Conservation (phyloP, 2,888 invertebrate genomes). For the Apamea anceps region DNA sequence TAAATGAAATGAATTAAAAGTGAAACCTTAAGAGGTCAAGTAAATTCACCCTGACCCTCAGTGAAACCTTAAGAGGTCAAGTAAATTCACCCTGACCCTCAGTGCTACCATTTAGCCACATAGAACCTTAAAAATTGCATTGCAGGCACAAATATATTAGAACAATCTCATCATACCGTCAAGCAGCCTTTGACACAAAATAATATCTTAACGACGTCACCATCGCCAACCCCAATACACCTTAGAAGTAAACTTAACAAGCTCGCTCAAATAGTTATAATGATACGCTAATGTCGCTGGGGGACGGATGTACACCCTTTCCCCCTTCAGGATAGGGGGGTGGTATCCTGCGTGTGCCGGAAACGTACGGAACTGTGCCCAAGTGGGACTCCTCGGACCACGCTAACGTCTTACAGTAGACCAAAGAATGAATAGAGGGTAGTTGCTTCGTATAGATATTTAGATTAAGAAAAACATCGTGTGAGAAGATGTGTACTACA, state of each 20-base stretch:
- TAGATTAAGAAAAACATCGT: neutral
- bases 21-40: too few species aligned
- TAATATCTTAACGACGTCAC: neutral
- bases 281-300: slow-evolving; percentile 57
- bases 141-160: too few species aligned
- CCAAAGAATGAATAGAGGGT: slow-evolving; percentile 34
- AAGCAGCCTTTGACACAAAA: slow-evolving; percentile 1
- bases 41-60: neutral
- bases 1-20: too few species aligned
- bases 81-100: neutral
- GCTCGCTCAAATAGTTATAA: slow-evolving; percentile 60
- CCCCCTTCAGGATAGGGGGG: slow-evolving; percentile 49
- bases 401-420: slow-evolving; percentile 61
- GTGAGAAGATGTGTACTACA: neutral
- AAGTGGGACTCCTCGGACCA: slow-evolving; percentile 64
- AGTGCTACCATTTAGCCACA: neutral
- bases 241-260: slow-evolving; percentile 38
- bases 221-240: slow-evolving; percentile 16
- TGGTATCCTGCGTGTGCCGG: slow-evolving; percentile 69
- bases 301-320: slow-evolving; percentile 54
- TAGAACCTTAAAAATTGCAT: neutral
- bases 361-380: slow-evolving; percentile 66
- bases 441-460: neutral
- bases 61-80: too few species aligned
- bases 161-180: neutral